Percentiles rank a stretch among this genome's conserved stretches.
Conservation (phyloP, 2,888 invertebrate species). For the Eueremaeus valkanovi region DNA sequence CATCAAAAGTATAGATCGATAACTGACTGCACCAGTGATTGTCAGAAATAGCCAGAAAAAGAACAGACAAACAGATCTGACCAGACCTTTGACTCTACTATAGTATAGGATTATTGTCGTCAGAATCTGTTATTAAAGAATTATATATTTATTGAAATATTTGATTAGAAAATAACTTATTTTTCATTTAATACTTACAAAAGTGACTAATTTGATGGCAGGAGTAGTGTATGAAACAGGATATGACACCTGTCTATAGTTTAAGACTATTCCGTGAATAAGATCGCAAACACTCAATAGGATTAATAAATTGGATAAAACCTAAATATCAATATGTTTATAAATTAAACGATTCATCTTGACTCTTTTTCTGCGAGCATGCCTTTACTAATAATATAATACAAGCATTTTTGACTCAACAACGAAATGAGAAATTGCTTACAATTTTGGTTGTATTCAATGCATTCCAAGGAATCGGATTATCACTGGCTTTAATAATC, state of each 20-base stretch:
- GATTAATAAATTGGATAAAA: not conserved
- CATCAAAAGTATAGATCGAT: slow-evolving; percentile 29
- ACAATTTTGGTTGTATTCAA: slow-evolving; percentile 51
- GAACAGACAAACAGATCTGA: slow-evolving; percentile 27
- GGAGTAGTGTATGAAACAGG: not conserved
- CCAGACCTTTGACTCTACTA: not conserved
- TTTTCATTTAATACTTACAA: not conserved
- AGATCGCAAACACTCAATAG: slow-evolving; percentile 4
- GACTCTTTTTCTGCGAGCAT: no score
- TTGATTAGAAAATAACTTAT: not conserved
- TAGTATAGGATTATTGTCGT: not conserved
- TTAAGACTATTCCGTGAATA: not conserved
- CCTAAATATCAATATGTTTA: not conserved
- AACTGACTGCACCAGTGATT: slow-evolving; percentile 23
- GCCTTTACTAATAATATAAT: no score
- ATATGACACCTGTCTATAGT: not conserved
- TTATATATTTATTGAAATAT: no score
- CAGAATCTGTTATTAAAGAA: not conserved
- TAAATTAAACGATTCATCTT: no score
- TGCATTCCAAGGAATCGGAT: slow-evolving; percentile 41
- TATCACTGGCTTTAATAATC: not conserved
- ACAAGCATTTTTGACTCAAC: no score
- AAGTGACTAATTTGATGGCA: slow-evolving; percentile 2
- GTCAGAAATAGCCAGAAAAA: slow-evolving; percentile 39
- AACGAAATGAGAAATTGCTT: slow-evolving; percentile 42